These are phyloP conservation scores for Spodoptera frugiperda DNA, from an alignment of 1,140 invertebrate genomes.

Conservation along the genomic window DNA sequence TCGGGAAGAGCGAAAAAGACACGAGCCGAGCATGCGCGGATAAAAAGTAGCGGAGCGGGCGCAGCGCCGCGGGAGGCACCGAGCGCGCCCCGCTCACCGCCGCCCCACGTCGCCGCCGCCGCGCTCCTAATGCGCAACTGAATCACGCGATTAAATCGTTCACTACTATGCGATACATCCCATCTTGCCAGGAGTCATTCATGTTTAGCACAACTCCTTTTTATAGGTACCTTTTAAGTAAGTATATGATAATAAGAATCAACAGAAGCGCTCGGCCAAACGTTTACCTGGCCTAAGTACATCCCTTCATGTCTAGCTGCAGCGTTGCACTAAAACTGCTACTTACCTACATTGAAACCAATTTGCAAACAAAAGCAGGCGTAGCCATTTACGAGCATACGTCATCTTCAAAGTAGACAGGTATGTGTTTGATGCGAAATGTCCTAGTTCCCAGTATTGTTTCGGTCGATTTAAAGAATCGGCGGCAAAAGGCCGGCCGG, in stretches of 20 bases:
- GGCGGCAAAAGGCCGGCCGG: conserved; percentile 62
- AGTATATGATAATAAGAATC: not conserved
- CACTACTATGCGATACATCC: conserved; percentile 51
- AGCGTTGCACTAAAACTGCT: conserved; percentile 19
- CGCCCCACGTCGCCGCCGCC: conserved; percentile 50
- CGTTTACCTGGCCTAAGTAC: not conserved
- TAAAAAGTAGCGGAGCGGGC: conserved; percentile 78
- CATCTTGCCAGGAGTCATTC: conserved; percentile 52
- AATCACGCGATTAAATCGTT: conserved; percentile 63
- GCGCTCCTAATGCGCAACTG: conserved; percentile 52
- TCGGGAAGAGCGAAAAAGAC: conserved; percentile 84
- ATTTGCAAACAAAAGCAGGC: conserved; percentile 54
- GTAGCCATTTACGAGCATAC: conserved; percentile 18
- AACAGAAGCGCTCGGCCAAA: conserved; percentile 10
- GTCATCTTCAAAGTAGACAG: conserved; percentile 43
- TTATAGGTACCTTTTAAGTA: not conserved
- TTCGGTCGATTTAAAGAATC: conserved; percentile 69
- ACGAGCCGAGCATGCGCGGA: conserved; percentile 78
- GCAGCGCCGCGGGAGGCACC: conserved; percentile 76
- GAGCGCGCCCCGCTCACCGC: conserved; percentile 29
- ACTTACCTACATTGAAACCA: conserved; percentile 26
- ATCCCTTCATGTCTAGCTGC: conserved; percentile 14
- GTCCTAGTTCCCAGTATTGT: conserved; percentile 77
- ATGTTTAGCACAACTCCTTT: conserved; percentile 43
- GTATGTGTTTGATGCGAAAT: conserved; percentile 62